A percentile compares a stretch with the other conserved stretches of the same genome.
Conservation (phyloP, 2,888 invertebrate species). For the Polydrusus tereticollis region DNA sequence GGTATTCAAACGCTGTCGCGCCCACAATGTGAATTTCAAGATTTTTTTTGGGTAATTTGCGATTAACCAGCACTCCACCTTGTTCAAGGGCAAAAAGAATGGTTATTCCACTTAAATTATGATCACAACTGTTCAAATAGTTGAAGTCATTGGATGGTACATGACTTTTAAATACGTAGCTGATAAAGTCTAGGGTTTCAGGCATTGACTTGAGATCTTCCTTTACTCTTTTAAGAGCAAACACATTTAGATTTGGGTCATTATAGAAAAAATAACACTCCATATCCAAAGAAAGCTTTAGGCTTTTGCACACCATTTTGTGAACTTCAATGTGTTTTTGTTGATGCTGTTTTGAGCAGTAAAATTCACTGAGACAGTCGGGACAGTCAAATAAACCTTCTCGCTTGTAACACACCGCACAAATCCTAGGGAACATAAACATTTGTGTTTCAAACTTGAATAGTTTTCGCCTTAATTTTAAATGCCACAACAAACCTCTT, state of each 20-base stretch:
- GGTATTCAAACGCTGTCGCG: conserved; percentile 56
- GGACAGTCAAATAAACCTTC: conserved; percentile 51
- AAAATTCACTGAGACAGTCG: conserved; percentile 55
- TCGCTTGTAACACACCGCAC: conserved; percentile 55
- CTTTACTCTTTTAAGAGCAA: conserved; percentile 10
- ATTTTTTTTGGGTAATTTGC: conserved; percentile 42
- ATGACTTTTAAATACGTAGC: not conserved
- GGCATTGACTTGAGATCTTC: conserved; percentile 17
- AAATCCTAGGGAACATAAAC: conserved; percentile 59
- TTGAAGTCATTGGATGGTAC: conserved; percentile 7
- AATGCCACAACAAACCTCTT: conserved; percentile 50
- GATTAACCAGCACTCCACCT: conserved; percentile 43
- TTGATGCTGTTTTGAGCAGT: conserved; percentile 55
- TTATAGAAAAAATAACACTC: conserved; percentile 47
- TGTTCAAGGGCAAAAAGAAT: conserved; percentile 55
- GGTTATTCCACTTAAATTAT: conserved; percentile 45
- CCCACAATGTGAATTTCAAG: conserved; percentile 60
- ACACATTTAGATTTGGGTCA: not conserved
- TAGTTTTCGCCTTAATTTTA: conserved; percentile 53
- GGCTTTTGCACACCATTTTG: conserved; percentile 49
- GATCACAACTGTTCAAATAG: conserved; percentile 25
- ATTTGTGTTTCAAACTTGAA: conserved; percentile 56
- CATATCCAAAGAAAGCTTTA: conserved; percentile 53
- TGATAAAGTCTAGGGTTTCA: conserved; percentile 26
- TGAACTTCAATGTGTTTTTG: conserved; percentile 45